Evolutionary conservation across 2,797 vertebrate genomes (phyloP), one percentile per base, ranked within the genome.

Genomic region (Emys orbicularis): DNA sequence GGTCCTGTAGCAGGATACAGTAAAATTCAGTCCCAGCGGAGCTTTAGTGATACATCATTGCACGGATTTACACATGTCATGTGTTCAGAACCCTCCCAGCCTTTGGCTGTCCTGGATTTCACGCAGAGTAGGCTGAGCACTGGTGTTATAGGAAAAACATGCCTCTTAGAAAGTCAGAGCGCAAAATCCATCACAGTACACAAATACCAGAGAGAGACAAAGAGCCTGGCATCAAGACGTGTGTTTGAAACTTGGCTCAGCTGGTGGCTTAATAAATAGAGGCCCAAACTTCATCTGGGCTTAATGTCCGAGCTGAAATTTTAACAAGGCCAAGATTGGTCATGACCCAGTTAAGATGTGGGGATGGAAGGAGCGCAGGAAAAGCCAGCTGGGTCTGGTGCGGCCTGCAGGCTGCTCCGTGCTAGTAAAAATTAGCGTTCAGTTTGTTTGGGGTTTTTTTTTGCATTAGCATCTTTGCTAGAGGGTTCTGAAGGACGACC

Each of bases 201-300:
- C 59, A 61, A 18, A 8, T n/a, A n/a, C 41, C 52, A 31, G 41
- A 23, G 41, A 79, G 57, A 12, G 10, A 5, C 25, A 74, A 7
- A 44, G 23, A 74, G 37, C 41, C 11, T 25, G 27, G 37, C 23
- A 19, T 44, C 72, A 13, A 74, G 72, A 41, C 11, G 41, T n/a
- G 44, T 49, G 37, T 12, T 29, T 49, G 34, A 68, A 6, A 27
- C 21, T 68, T 41, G 13, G 53, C 18, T 56, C 65, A 5, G 3
- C 13, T 0, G 2, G 61, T 12, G 84, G 53, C 21, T 0, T 18
- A 74, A 79, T 29, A 9, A 56, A 88, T 27, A 59, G 34, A 0
- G 0, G 47, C 11, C 2, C 0, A 5, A 79, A 50, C 3, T 0
- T 0, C 0, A 0, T 2, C 0, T 0, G 23, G 57, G 13, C 13